Base-by-base conservation (phyloP, 2,113 vertebrate species). In the Turdus rufiventris region DNA sequence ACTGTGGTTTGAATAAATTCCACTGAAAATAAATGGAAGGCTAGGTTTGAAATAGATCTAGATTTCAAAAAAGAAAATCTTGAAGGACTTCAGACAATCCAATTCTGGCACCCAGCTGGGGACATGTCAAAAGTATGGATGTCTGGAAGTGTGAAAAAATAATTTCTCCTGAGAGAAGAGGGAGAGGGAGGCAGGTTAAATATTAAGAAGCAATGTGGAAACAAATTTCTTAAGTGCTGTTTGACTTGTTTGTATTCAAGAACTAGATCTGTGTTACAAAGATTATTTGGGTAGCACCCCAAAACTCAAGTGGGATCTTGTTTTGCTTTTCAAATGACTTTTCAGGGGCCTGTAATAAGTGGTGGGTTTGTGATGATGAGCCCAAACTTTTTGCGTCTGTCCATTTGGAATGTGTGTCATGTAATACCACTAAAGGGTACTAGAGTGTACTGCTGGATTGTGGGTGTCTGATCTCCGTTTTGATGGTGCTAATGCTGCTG, bases 351-450 rank as follows among this genome's bases (percentile, higher is more conserved):
- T 68, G 26, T 72, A 40, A 3, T 45, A 53, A 83, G 25, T 28
- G n/a, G 2, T 56, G 19, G 16, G 24, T 93, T 73, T 62, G 25
- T 50, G 24, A 26, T 53, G 19, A 70, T 57, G 18, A 83, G 14
- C 21, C 28, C 40, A 82, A 88, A n/a, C 24, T 16, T 36, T 54
- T 42, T 72, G 16, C 25, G 42, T 54, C 9, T 34, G 1, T 11
- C 31, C 6, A 0, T 77, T 60, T 67, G 42, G n/a, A 76, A 8
- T 31, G 6, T 47, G 19, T 42, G 14, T 67, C 72, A 34, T 1
- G 0, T 33, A 40, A 25, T 40, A 8, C 23, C 13, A 7, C 14
- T 34, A 1, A 63, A 50, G 2, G 24, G 2, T 67, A 4, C 14
- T 42, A 18, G 12, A 42, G 20, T 29, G 25, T 47, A 9, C 26